Evolutionary conservation across 2,113 vertebrate species (phyloP), one percentile per base, ranked within the genome.

Genomic region (Siniperca chuatsi): DNA sequence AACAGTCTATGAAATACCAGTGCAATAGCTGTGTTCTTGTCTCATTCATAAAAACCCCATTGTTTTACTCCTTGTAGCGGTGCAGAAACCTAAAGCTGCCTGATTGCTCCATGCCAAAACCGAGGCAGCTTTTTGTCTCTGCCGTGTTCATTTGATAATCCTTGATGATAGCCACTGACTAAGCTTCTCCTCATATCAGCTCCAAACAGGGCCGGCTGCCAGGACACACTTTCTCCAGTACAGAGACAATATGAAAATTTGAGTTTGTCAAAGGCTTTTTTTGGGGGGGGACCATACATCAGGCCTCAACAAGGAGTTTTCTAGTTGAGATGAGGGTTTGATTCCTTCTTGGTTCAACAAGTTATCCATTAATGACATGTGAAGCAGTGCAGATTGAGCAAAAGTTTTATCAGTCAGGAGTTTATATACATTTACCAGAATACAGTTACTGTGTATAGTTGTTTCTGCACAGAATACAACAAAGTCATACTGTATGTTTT

Each of bases 91-190:
- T 23, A 40, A 74, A 84, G 29, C 90, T 75, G 74, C 8, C 75
- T 64, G 85, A 86, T 69, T 68, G 58, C 82, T 70, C 61, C 6
- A 87, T 84, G 79, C 80, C 85, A 83, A 84, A 87, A 83, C 79
- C 85, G 85, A 89, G 84, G 78, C 81, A 87, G 89, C 87, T 82
- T 87, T 91, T 92, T 93, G 87, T 92, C 77, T 72, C 50, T 48
- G 66, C 81, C 15, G 40, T 92, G 90, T 92, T 92, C 81, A 84
- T 92, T 90, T 86, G 87, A 91, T 94, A 93, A 95, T 91, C 87
- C 91, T 72, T 15, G 69, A 73, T 93, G 85, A 90, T 80, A 83
- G 80, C 83, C 76, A 4, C 78, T 76, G 82, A 82, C 85, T 94
- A 82, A 91, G 82, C 93, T 85, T 88, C 79, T 86, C 73, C 18